Evolutionary conservation across 2,797 vertebrate species (phyloP).

Genomic region (Micromesistius poutassou): DNA sequence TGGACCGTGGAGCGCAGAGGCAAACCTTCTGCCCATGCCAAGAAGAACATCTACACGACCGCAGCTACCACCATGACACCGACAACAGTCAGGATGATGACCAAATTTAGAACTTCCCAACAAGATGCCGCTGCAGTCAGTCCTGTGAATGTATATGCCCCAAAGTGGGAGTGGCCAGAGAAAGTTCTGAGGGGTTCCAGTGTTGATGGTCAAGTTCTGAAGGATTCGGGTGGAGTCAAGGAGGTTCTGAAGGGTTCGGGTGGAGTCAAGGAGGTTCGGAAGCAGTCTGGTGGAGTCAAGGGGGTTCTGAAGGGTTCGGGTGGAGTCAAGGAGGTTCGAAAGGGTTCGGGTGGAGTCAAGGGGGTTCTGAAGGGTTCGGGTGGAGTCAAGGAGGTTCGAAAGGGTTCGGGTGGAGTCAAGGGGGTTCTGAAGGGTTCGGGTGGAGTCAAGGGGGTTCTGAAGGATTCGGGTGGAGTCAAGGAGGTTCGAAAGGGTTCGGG

Average conservation of each 20-base stretch:
- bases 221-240: no score
- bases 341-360: constrained; percentile 21
- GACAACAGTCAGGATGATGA: background rate
- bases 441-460: constrained; percentile 9
- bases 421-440: no score
- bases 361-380: no score
- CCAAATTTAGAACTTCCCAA: background rate
- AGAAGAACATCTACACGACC: constrained; percentile 14
- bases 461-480: constrained; percentile 18
- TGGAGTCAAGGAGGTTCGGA: background rate
- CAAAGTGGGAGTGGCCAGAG: constrained; percentile 18
- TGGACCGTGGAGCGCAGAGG: constrained; percentile 48
- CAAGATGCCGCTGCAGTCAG: background rate
- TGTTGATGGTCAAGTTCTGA: background rate
- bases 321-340: constrained; percentile 6
- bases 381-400: background rate
- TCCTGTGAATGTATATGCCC: background rate
- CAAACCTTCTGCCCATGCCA: constrained; percentile 12
- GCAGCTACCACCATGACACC: background rate
- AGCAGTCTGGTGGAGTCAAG: no score
- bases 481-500: no score
- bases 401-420: no score
- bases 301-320: background rate
- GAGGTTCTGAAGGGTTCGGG: no score
- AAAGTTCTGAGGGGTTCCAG: background rate